A percentile compares a stretch with the other conserved stretches of the same genome.
These are phyloP conservation scores for Regulus satrapa DNA, from an alignment of 2,113 vertebrate species.

Conservation along the genomic window DNA sequence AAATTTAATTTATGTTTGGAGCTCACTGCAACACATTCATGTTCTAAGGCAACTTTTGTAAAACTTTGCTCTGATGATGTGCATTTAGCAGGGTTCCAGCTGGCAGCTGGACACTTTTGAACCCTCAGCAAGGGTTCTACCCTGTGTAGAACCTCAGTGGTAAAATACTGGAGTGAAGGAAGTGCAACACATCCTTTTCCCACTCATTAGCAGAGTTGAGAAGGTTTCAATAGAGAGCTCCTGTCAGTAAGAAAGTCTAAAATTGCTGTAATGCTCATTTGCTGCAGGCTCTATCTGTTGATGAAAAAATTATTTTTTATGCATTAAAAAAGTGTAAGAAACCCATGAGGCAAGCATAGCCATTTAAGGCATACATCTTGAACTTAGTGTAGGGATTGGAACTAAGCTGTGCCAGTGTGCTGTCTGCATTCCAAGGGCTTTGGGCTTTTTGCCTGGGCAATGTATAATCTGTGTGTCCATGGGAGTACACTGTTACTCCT, in stretches of 20 bases:
- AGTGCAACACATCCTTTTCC: background rate
- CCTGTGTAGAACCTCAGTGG: background rate
- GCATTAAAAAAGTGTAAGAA: background rate
- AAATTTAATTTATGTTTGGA: background rate
- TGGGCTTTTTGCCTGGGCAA: background rate
- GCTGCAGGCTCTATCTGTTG: background rate
- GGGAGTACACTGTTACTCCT: background rate
- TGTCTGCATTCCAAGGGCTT: background rate
- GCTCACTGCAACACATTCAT: background rate
- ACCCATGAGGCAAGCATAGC: background rate
- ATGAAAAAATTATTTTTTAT: background rate
- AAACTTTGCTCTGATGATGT: background rate
- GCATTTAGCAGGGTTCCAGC: background rate
- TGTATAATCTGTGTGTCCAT: background rate
- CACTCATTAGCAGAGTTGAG: constrained; percentile 19
- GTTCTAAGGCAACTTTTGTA: background rate
- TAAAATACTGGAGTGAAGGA: background rate
- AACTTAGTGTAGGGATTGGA: background rate
- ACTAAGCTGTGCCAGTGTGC: background rate
- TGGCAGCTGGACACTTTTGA: background rate
- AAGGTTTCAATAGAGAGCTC: background rate
- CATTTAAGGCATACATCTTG: background rate
- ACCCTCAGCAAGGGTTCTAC: background rate
- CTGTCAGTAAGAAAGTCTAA: background rate
- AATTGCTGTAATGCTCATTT: background rate